Conservation (phyloP, 2,113 vertebrate species). For the Microcebus jonahi region DNA sequence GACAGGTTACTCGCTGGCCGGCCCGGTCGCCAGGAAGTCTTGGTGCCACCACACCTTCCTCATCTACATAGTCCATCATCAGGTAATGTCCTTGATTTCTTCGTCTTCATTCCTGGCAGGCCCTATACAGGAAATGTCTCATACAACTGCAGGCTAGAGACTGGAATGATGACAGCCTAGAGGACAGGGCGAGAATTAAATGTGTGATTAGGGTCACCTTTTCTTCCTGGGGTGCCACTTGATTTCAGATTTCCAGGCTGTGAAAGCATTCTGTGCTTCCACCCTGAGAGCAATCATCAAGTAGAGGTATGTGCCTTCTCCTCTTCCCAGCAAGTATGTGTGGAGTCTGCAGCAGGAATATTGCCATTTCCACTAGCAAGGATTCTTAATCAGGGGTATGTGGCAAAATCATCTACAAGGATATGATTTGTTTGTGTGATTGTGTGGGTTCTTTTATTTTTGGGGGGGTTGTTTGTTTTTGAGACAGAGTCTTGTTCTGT, state of each 20-base stretch:
- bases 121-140: neutral
- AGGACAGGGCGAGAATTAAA: neutral
- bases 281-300: neutral
- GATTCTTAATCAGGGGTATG: neutral
- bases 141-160: neutral
- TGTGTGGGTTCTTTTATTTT: too few species aligned
- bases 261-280: neutral
- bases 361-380: neutral
- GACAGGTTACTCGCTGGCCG: conserved; percentile 82
- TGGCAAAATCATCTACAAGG: neutral
- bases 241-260: neutral
- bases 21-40: conserved; percentile 77
- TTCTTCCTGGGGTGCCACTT: neutral
- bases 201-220: neutral
- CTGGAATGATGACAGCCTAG: neutral
- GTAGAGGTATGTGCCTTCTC: neutral
- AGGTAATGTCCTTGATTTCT: conserved; percentile 84
- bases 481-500: too few species aligned
- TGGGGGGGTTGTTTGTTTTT: too few species aligned
- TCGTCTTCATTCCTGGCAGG: neutral
- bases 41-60: conserved; percentile 85
- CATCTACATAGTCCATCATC: conserved; percentile 84
- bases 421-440: neutral
- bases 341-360: neutral
- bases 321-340: neutral